These are phyloP conservation scores for Teleiodes luculella DNA, from an alignment of 2,888 invertebrate genomes.

Conservation along the genomic window DNA sequence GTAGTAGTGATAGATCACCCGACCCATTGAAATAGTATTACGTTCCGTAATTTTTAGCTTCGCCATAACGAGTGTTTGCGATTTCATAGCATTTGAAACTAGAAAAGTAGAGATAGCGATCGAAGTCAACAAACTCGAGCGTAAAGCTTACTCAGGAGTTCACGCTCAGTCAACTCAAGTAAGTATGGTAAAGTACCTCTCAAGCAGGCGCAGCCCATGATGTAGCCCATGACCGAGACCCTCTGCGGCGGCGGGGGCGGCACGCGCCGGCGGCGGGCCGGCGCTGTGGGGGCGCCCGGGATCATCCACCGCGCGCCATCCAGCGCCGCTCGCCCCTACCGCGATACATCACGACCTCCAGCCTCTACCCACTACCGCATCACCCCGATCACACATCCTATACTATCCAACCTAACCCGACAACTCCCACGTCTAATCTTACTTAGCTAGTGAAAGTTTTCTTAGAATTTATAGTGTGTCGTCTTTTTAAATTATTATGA, in stretches of 20 bases:
- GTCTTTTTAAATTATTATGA: no score
- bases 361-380: neutral
- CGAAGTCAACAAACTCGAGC: no score
- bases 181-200: constrained; percentile 78
- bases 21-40: no score
- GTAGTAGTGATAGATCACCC: no score
- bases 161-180: no score
- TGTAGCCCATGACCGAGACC: constrained; percentile 92
- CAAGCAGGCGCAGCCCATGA: constrained; percentile 95
- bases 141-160: no score
- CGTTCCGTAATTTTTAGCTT: no score
- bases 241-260: constrained; percentile 53
- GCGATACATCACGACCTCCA: constrained; percentile 10
- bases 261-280: constrained; percentile 65
- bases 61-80: no score
- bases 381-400: neutral
- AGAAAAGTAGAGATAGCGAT: no score
- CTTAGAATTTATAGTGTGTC: no score
- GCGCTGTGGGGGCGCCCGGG: constrained; percentile 56
- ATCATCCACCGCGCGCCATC: constrained; percentile 53
- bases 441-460: neutral
- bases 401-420: neutral
- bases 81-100: no score
- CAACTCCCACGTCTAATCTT: neutral
- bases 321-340: constrained; percentile 29